These are phyloP conservation scores for Thyatira batis DNA, from an alignment of 2,888 invertebrate genomes.

Conservation along the genomic window DNA sequence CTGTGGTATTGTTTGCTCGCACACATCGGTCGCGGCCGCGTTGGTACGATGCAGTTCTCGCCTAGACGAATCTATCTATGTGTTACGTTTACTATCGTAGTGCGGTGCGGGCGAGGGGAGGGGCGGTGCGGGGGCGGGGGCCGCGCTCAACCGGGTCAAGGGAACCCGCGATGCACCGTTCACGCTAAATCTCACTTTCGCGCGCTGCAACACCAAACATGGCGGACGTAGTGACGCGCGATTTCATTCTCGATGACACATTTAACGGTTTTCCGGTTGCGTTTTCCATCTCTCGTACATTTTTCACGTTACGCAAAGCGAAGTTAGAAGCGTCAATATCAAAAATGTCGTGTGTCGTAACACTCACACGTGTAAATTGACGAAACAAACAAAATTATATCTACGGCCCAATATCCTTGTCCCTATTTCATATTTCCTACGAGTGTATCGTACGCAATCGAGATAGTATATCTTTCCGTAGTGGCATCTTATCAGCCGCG, in stretches of 20 bases:
- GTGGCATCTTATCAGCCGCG: slow-evolving; percentile 65
- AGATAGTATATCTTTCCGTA: slow-evolving; percentile 67
- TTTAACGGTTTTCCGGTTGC: slow-evolving; percentile 41
- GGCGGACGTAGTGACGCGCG: slow-evolving; percentile 68
- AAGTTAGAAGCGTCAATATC: too few relatives aligned
- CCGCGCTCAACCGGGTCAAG: slow-evolving; percentile 73
- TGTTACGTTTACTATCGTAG: slow-evolving; percentile 66
- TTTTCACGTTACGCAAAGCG: not conserved
- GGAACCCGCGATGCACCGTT: slow-evolving; percentile 79
- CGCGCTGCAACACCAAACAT: slow-evolving; percentile 74
- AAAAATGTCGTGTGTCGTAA: not conserved
- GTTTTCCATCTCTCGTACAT: not conserved
- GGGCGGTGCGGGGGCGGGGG: slow-evolving; percentile 24
- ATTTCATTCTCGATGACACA: slow-evolving; percentile 68
- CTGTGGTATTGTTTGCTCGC: slow-evolving; percentile 19
- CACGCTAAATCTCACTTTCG: slow-evolving; percentile 82
- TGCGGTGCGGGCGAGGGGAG: slow-evolving; percentile 42
- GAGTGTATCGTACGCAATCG: slow-evolving; percentile 65
- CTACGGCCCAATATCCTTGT: slow-evolving; percentile 70
- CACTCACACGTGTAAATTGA: slow-evolving; percentile 68
- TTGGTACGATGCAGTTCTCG: slow-evolving; percentile 43
- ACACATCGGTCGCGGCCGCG: slow-evolving; percentile 7
- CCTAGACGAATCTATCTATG: slow-evolving; percentile 58
- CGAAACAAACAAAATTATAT: slow-evolving; percentile 67
- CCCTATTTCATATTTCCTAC: slow-evolving; percentile 78